These are phyloP conservation scores for Pheosia tremula DNA, from an alignment of 2,888 invertebrate species.

Conservation along the genomic window DNA sequence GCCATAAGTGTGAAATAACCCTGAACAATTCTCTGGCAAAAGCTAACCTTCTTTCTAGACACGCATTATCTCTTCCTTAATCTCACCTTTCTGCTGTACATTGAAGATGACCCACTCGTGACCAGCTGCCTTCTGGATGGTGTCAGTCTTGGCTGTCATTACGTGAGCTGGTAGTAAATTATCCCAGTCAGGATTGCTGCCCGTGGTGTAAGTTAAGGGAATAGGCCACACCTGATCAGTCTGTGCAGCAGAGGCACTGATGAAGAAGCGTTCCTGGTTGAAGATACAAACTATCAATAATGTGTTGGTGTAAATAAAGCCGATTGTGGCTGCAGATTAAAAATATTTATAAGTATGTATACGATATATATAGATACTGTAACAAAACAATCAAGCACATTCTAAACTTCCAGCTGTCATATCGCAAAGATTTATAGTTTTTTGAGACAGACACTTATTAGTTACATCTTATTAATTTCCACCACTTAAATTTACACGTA, in stretches of 20 bases:
- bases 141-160: constrained; percentile 47
- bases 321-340: too few species aligned
- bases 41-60: too few species aligned
- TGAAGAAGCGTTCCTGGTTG: constrained; percentile 69
- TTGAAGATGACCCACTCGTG: constrained; percentile 86
- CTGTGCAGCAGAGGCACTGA: constrained; percentile 48
- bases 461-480: too few species aligned
- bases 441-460: too few species aligned
- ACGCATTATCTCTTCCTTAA: background rate
- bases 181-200: constrained; percentile 67
- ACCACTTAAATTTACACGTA: constrained; percentile 26
- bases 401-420: too few species aligned
- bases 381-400: too few species aligned
- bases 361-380: too few species aligned
- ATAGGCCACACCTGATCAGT: constrained; percentile 70
- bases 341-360: too few species aligned
- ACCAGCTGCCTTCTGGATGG: constrained; percentile 48
- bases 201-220: constrained; percentile 72
- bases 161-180: constrained; percentile 52
- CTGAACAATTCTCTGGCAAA: too few species aligned
- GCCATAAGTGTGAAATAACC: too few species aligned
- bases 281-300: constrained; percentile 8
- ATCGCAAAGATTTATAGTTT: too few species aligned
- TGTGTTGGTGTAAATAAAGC: too few species aligned
- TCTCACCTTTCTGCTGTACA: constrained; percentile 82